These are phyloP conservation scores for Ormyrus labotus DNA, from an alignment of 2,888 invertebrate species.

Conservation along the genomic window DNA sequence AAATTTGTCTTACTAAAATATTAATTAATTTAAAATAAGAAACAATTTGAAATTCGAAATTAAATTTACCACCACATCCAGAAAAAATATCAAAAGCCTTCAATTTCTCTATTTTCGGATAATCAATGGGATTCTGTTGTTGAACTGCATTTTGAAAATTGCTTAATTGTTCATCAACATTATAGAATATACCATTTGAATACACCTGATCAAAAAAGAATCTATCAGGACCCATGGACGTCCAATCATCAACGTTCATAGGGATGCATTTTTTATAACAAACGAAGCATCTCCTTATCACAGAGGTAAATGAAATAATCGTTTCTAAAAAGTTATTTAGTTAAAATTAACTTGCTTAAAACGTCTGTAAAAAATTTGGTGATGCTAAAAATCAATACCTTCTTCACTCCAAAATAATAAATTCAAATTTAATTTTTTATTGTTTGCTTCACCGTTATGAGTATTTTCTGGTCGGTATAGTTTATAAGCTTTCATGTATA, in stretches of 20 bases:
- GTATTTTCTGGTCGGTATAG: slow-evolving; percentile 88
- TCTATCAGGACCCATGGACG: slow-evolving; percentile 80
- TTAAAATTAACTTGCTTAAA: no score
- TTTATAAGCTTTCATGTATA: slow-evolving; percentile 82
- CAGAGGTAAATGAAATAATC: slow-evolving; percentile 78
- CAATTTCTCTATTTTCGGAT: slow-evolving; percentile 77
- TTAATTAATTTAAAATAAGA: neutral
- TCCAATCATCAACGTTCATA: slow-evolving; percentile 77
- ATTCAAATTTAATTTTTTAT: slow-evolving; percentile 83
- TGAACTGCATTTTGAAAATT: no score
- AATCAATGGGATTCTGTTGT: slow-evolving; percentile 66
- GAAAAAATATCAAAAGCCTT: slow-evolving; percentile 88
- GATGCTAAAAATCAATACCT: slow-evolving; percentile 73
- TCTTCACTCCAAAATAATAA: slow-evolving; percentile 87
- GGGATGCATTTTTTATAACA: slow-evolving; percentile 80
- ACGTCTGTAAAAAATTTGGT: no score
- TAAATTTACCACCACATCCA: slow-evolving; percentile 84
- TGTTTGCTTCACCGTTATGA: slow-evolving; percentile 77
- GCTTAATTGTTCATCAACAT: neutral
- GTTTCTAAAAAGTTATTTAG: slow-evolving; percentile 71
- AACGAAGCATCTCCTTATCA: slow-evolving; percentile 84
- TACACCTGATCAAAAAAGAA: slow-evolving; percentile 87
- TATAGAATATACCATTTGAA: slow-evolving; percentile 76
- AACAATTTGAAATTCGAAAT: neutral
- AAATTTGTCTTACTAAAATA: slow-evolving; percentile 9